A percentile compares a stretch with the other conserved stretches of the same genome.
Evolutionary conservation across 2,113 vertebrate species (phyloP).

Genomic region (Terrapene triunguis): DNA sequence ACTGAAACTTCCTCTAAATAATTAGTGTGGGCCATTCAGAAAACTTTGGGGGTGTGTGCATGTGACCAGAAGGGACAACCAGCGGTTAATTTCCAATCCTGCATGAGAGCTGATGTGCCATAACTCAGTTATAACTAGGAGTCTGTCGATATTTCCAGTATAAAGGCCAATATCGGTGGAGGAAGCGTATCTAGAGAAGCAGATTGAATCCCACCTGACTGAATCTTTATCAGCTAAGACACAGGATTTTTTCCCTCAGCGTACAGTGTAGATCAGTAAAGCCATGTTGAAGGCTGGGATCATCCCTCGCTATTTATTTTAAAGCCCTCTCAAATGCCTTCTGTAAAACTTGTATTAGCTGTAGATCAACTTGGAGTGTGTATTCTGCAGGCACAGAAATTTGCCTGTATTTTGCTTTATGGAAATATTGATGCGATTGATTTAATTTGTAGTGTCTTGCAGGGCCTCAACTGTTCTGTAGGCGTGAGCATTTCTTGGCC

Average conservation of each 20-base stretch:
- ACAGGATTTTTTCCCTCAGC: background rate
- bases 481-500: rapidly evolving
- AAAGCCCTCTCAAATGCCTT: background rate
- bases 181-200: background rate
- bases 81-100: background rate
- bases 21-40: too few species aligned
- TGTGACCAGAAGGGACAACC: too few species aligned
- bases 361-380: background rate
- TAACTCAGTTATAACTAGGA: background rate
- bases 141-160: background rate
- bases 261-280: constrained; percentile 24
- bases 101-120: background rate
- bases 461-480: too few species aligned
- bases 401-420: background rate
- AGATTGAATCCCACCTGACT: background rate
- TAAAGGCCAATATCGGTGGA: rapidly evolving
- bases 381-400: rapidly evolving
- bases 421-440: too few species aligned
- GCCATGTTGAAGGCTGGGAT: rapidly evolving
- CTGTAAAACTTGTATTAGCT: rapidly evolving
- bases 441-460: too few species aligned
- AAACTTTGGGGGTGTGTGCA: too few species aligned
- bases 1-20: too few species aligned
- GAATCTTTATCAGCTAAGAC: background rate
- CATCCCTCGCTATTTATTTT: background rate